Conservation (phyloP, 2,888 invertebrate genomes). For the Lepidocyrtoides sp. region DNA sequence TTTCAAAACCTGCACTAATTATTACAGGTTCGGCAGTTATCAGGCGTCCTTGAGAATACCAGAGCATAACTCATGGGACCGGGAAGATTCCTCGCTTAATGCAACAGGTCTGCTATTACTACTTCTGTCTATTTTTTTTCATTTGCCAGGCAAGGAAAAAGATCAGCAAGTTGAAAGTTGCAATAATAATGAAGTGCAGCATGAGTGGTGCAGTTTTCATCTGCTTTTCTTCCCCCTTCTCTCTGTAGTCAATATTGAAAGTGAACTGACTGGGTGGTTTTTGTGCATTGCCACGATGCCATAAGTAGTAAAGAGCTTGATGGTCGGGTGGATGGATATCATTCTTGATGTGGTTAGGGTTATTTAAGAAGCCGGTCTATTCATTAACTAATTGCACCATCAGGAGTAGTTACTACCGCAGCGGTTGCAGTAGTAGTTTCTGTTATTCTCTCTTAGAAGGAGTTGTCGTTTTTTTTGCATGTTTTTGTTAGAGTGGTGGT, state of each 20-base stretch:
- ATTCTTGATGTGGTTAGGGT: conserved; percentile 25
- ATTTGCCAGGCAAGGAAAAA: not conserved
- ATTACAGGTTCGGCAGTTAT: no score
- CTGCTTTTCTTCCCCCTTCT: not conserved
- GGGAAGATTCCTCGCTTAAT: no score
- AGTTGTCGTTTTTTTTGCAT: not conserved
- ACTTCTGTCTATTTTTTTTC: not conserved
- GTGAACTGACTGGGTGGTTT: conserved; percentile 40
- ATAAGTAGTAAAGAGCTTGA: not conserved
- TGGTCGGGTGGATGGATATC: conserved; percentile 20
- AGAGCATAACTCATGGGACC: no score
- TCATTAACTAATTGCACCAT: conserved; percentile 75
- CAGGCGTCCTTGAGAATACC: no score
- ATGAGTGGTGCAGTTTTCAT: not conserved
- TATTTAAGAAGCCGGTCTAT: conserved; percentile 70
- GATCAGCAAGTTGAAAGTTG: not conserved
- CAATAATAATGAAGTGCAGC: not conserved
- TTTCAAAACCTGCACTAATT: no score
- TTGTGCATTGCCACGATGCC: not conserved
- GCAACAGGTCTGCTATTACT: not conserved
- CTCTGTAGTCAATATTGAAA: not conserved
- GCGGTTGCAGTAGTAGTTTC: not conserved
- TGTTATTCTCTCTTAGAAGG: not conserved
- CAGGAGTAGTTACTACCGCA: conserved; percentile 37
- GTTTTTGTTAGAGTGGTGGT: not conserved